Conservation (phyloP, 2,888 invertebrate genomes). For the Temnothorax unifasciatus region DNA sequence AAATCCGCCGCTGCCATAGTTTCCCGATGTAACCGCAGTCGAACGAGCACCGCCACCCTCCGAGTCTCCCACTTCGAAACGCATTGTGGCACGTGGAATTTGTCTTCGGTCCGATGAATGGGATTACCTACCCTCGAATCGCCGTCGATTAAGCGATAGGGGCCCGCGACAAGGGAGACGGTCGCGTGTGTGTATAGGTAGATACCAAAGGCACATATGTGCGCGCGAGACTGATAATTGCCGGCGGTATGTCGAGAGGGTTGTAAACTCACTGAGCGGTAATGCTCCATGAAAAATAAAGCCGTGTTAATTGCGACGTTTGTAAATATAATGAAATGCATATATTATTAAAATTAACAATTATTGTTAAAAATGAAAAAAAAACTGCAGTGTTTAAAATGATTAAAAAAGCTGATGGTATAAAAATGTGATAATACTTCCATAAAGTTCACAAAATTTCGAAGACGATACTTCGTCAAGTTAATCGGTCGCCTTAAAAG, state of each 20-base stretch:
- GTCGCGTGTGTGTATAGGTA: neutral
- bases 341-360: conserved; percentile 12
- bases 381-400: neutral
- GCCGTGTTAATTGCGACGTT: conserved; percentile 14
- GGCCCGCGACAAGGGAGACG: conserved; percentile 17
- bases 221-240: conserved; percentile 14
- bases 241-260: conserved; percentile 44
- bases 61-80: conserved; percentile 43
- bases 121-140: conserved; percentile 74
- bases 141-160: conserved; percentile 71
- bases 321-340: neutral
- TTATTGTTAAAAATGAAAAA: neutral
- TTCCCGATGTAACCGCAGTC: conserved; percentile 76
- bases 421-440: neutral
- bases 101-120: conserved; percentile 76
- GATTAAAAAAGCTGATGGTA: neutral
- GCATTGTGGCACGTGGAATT: conserved; percentile 75
- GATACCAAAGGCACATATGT: conserved; percentile 10
- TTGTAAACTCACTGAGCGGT: conserved; percentile 29
- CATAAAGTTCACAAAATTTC: neutral
- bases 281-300: conserved; percentile 31
- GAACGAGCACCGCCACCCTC: conserved; percentile 66
- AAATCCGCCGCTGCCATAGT: conserved; percentile 72
- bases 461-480: neutral
- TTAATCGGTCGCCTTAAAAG: conserved; percentile 1